Evolutionary conservation across 1,140 invertebrate species (phyloP), one percentile per base, ranked within the genome.

Genomic region (Brachystomella parvula): DNA sequence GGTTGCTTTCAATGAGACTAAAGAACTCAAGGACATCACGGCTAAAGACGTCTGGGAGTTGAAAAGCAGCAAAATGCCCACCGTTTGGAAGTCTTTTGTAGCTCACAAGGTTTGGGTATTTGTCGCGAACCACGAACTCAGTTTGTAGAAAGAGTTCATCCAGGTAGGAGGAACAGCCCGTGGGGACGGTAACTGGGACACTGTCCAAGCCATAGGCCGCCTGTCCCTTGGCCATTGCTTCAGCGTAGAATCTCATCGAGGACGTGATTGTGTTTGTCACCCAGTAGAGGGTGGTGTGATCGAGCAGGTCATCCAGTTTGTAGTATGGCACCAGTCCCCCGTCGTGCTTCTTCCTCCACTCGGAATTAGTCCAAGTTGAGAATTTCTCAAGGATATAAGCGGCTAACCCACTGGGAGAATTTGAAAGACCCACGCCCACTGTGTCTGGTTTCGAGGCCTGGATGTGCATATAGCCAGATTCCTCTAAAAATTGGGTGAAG

Each of bases 401-500:
- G 12, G 82, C 79, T 29, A 84, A 71, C 1, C 82, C 82, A 21
- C 76, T 68, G 6, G 82, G 82, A 9, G 71, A 70, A 47, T 72
- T 66, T 1, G 65, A 33, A 21, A 72, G 31, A 26, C 26, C 67
- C 12, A 63, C 67, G 2, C 63, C 67, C 32, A 70, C 49, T 53
- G 49, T 53, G 24, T 53, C 49, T 53, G 49, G 49, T 24, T 53
- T 53, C 21, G 49, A 67, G 3, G 69, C 65, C 39, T 82, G 80
- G 19, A 82, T 71, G 60, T 78, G 78, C 28, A 89, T 73, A 73
- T 95, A 95, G 15, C 91, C 93, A 49, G 76, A 76, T 79, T 82
- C 80, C 39, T 71, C 49, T 17, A 80, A 39, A 1, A 80, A 17
- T 30, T 61, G 28, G 19, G 60, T 6, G 21, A 76, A 67, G 19